Percentiles rank a stretch among this genome's conserved stretches.
These are phyloP conservation scores for Penelope pileata DNA, from an alignment of 2,113 vertebrate genomes.

Conservation along the genomic window DNA sequence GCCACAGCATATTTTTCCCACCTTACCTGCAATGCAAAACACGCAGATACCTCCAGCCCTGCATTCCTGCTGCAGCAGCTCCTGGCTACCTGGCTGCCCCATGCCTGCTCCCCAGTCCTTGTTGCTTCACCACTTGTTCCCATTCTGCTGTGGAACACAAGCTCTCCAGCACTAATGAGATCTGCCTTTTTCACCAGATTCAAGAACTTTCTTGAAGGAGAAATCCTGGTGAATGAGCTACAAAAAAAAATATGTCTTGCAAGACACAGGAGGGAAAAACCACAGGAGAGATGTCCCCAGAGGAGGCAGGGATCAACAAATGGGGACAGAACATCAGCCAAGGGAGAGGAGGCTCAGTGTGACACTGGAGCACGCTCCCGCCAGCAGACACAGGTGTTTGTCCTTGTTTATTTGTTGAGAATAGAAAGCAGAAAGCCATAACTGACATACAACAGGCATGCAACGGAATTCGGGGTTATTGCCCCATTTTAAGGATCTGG, in stretches of 20 bases:
- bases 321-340: neutral
- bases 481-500: neutral
- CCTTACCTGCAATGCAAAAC: neutral
- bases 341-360: neutral
- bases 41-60: neutral
- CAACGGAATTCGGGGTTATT: neutral
- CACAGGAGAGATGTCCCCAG: neutral
- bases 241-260: neutral
- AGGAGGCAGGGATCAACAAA: neutral
- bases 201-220: neutral
- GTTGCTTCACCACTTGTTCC: neutral
- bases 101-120: neutral
- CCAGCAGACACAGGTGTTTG: neutral
- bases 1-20: neutral
- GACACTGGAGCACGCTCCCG: accelerated
- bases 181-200: neutral
- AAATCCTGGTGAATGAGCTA: neutral
- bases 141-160: neutral
- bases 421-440: neutral
- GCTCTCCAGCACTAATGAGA: neutral
- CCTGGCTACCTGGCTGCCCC: neutral
- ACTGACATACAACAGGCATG: neutral
- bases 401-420: neutral
- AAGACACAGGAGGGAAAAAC: accelerated
- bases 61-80: neutral